Evolutionary conservation across 2,113 vertebrate species (phyloP), one percentile per base, ranked within the genome.

Genomic region (Toxostoma redivivum): DNA sequence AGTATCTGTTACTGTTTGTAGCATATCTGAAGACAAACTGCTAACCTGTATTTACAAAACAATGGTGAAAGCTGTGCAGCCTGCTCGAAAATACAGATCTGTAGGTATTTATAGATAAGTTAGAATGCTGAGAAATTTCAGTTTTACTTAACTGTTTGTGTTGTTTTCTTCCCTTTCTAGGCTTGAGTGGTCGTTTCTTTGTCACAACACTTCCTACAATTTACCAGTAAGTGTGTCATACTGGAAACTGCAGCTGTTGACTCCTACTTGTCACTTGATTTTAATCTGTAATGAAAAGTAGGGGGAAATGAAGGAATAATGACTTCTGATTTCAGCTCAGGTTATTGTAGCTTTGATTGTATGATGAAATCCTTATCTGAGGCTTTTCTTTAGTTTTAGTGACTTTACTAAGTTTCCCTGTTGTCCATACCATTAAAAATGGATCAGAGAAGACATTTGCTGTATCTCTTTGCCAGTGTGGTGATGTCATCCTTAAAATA

Each of bases 101-200:
- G 42, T n/a, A 23, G 38, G 28, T 80, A 45, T 88, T 91, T 88
- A 62, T 73, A 51, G 47, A 5, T 30, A 73, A 91, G 15, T 87
- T 33, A 69, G 47, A 69, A 90, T 73, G 54, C 57, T 87, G 48
- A 65, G 66, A 44, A 72, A 50, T 62, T 72, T 65, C 70, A 19
- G 3, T 51, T 67, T 88, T 81, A 44, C 21, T 42, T 33, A 85
- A 57, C 14, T 7, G 11, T 85, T 90, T 82, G 11, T 91, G 56
- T 20, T 61, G 81, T 88, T 91, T 90, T 72, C 67, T 65, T 91
- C 84, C 76, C n/a, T 92, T 90, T 92, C 81, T 92, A 99, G 98
- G 98, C 91, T 95, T 99, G 97, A 99, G 98, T 78, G 98, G 98
- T 88, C 98, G 98, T 81, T 99, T 99, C 96, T 98, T 99, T 95